These are phyloP conservation scores for Unio pictorum DNA, from an alignment of 2,888 invertebrate species.

Conservation along the genomic window DNA sequence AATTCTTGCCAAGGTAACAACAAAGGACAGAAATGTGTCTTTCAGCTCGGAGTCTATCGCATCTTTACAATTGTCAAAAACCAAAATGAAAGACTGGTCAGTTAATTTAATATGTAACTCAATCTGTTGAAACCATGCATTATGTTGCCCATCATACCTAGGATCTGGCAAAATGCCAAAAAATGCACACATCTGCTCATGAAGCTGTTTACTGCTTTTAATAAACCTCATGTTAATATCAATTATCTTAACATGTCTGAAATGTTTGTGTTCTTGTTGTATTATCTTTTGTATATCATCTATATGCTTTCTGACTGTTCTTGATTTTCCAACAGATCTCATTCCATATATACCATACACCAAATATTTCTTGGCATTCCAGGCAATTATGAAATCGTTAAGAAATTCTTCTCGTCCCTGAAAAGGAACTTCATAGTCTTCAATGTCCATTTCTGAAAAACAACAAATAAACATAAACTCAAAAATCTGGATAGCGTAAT, in stretches of 20 bases:
- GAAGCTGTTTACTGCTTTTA: too few species aligned
- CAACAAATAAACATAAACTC: too few species aligned
- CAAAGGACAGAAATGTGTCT: constrained; percentile 6
- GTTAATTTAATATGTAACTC: constrained; percentile 1
- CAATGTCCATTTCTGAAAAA: too few species aligned
- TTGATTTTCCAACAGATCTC: constrained; percentile 7
- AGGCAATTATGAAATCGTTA: background rate
- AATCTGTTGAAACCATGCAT: too few species aligned
- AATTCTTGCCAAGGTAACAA: constrained; percentile 3
- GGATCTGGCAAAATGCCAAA: too few species aligned
- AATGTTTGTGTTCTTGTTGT: too few species aligned
- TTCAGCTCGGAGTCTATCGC: constrained; percentile 8
- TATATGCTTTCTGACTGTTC: background rate
- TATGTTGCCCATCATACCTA: too few species aligned
- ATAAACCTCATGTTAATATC: too few species aligned
- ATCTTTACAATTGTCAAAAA: constrained; percentile 32
- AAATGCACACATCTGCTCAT: too few species aligned
- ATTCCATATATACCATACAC: constrained; percentile 4
- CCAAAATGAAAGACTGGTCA: constrained; percentile 10
- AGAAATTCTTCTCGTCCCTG: constrained; percentile 6
- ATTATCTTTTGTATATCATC: too few species aligned
- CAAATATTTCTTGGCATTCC: background rate
- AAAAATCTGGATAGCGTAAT: too few species aligned
- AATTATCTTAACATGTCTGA: too few species aligned
- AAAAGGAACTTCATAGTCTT: background rate